Evolutionary conservation across 92 coral and sea anemone species (phyloP).

Genomic region (Umimayanthus chanpuru): DNA sequence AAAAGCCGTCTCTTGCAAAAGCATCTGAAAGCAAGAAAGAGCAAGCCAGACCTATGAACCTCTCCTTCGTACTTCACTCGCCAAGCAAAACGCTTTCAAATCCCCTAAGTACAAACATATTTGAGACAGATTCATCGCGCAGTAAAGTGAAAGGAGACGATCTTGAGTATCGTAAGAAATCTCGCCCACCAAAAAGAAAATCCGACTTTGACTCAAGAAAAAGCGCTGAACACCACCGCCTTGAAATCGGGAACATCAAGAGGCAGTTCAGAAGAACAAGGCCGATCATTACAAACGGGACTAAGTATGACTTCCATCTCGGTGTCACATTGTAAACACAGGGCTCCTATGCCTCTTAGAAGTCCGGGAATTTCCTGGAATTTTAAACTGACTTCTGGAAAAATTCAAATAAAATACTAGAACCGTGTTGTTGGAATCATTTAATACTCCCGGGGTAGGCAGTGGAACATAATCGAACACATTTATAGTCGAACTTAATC

Average conservation of each 20-base stretch:
- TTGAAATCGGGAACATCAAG: constrained; percentile 65
- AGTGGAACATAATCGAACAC: too few relatives aligned
- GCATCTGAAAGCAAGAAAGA: constrained; percentile 46
- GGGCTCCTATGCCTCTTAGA: too few relatives aligned
- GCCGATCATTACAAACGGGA: constrained; percentile 56
- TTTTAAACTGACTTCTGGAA: too few relatives aligned
- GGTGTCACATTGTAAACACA: constrained; percentile 64
- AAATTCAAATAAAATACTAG: too few relatives aligned
- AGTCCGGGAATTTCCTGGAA: too few relatives aligned
- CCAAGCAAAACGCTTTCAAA: not conserved
- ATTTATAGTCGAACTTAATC: too few relatives aligned
- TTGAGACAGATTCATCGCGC: constrained; percentile 2
- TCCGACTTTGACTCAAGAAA: not conserved
- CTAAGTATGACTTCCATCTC: constrained; percentile 77
- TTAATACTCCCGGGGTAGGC: too few relatives aligned
- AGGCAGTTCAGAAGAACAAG: constrained; percentile 64
- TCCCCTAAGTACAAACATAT: not conserved
- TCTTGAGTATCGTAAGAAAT: constrained; percentile 28
- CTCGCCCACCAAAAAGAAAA: constrained; percentile 15
- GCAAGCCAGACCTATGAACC: constrained; percentile 11
- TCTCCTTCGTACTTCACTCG: constrained; percentile 52
- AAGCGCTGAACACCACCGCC: constrained; percentile 12
- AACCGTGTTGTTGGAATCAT: too few relatives aligned
- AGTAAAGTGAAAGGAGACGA: constrained; percentile 24
- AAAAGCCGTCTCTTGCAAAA: constrained; percentile 29